Evolutionary conservation across 2,797 vertebrate genomes (phyloP), one percentile per base, ranked within the genome.

Genomic region (Acanthornis magna): DNA sequence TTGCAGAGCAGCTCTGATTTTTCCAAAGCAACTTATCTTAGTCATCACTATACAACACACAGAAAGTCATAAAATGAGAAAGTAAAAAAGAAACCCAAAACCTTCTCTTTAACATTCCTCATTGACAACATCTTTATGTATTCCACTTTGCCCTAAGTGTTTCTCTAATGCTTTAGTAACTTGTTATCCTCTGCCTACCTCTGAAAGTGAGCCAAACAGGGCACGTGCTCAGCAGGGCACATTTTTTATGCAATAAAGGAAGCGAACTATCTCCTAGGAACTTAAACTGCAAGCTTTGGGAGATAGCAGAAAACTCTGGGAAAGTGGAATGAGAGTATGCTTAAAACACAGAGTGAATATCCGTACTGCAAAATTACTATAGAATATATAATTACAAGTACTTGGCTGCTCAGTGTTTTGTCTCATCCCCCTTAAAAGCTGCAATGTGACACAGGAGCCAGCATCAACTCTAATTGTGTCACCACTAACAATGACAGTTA

Each of bases 11-110:
- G 73, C 50, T 72, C 82, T 36, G 38, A 78, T 91, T 95, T 90
- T 96, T 93, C 88, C 91, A 94, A 83, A 85, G 82, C 58, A 93
- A 88, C 68, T 84, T 95, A 60, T 91, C 73, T 92, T 68, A 88
- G 58, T 83, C 89, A 92, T 88, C 72, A 51, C 61, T n/a, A n/a
- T 51, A 78, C 43, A 88, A 51, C 50, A 78, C 18, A 83, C 75
- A 88, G 80, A 42, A 86, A 95, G 89, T 23, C 55, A 80, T 77
- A 93, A 93, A 94, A 80, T 32, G 14, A 68, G 66, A 94, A 95
- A 89, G 51, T 29, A 79, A 70, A 84, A 91, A 81, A 82, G 85
- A 95, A 94, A 95, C 82, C 89, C 47, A 94, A 94, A 95, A 4
- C 76, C 65, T 77, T 85, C 60, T 91, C 53, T 92, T 57, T 63